These are phyloP conservation scores for Lepilemur septentrionalis DNA, from an alignment of 2,797 vertebrate genomes.

Conservation along the genomic window DNA sequence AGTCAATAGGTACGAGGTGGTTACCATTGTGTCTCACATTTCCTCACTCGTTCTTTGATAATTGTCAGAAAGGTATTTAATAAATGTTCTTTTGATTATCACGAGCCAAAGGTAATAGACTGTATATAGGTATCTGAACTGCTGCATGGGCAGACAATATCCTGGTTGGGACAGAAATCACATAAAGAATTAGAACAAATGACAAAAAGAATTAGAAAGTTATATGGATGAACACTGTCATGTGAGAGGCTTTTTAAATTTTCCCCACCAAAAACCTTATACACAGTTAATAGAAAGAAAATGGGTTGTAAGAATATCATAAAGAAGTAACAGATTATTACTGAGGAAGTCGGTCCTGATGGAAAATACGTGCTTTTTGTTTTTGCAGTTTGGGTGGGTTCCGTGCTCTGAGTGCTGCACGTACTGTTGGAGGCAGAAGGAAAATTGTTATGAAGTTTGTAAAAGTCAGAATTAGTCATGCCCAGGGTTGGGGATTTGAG, in stretches of 20 bases:
- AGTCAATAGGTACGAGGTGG: background rate
- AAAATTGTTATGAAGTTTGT: background rate
- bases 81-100: background rate
- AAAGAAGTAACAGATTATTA: background rate
- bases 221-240: background rate
- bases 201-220: background rate
- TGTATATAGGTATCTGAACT: background rate
- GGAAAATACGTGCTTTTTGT: constrained; percentile 13
- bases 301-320: background rate
- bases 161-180: background rate
- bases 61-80: background rate
- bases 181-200: background rate
- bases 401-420: background rate
- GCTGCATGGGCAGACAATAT: background rate
- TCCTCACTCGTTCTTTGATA: background rate
- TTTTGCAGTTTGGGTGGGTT: background rate
- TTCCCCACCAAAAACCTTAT: background rate
- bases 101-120: background rate
- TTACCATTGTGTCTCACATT: background rate
- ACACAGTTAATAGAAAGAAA: background rate
- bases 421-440: background rate
- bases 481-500: background rate
- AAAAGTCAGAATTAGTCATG: constrained; percentile 26
- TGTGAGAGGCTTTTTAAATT: background rate
- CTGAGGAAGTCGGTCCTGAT: constrained; percentile 11